Base-by-base conservation (phyloP, 2,797 vertebrate genomes). In the Acanthis flammea region DNA sequence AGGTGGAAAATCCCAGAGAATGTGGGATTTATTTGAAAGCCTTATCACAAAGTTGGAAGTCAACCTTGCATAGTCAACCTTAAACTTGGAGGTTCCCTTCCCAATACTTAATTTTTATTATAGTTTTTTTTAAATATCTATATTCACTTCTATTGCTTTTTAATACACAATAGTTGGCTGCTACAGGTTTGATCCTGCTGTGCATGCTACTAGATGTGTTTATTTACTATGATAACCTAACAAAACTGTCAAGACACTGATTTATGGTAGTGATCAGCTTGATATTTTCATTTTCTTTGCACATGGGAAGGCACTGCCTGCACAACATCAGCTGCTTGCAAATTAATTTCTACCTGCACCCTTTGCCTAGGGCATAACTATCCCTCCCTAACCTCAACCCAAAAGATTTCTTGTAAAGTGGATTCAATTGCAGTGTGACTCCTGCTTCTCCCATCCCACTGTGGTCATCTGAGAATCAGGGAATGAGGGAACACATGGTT, bases 131-230 rank as follows among this genome's bases (percentile, higher is more conserved):
- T 2, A 16, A 61, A 39, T 30, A 39, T 22, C 14, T 57, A 2
- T 66, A 77, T 67, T 63, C 6, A 25, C 8, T 88, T 67, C 10
- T 44, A 19, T 27, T 58, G 14, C 10, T 61, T 86, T 71, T 79
- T 50, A 72, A 65, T 73, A 33, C 8, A 12, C 19, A 55, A 4
- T 5, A 74, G 19, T 14, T 35, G 9, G 10, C 42, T 61, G n/a
- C 28, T 61, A 30, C 15, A 51, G 55, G 41, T 14, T 57, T 82
- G 63, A 48, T 39, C 63, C 53, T 92, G 44, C 24, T 62, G 12
- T 4, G 33, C 33, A 16, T 0, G 2, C 39, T 81, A 33, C 28
- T 0, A 0, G 33, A 66, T n/a, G 19, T 25, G 8, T 58, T 58
- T 72, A 23, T 78, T 82, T 73, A 41, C 28, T 35, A 13, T 30